These are phyloP conservation scores for Hyalella azteca DNA, from an alignment of 2,888 invertebrate species.

Conservation along the genomic window DNA sequence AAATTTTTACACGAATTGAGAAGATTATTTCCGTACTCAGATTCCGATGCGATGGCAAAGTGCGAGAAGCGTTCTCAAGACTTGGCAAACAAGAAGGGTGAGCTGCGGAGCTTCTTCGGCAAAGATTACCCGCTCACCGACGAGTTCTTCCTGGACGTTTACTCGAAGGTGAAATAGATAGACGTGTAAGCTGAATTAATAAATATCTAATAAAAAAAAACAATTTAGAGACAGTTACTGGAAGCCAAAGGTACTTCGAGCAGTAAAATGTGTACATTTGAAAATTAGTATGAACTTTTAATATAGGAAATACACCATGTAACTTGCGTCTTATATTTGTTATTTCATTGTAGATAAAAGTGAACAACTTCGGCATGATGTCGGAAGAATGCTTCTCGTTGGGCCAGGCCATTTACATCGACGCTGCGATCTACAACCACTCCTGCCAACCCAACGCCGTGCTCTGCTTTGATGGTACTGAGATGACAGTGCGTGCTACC, in stretches of 20 bases:
- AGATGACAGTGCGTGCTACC: background rate
- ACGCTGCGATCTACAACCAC: constrained; percentile 10
- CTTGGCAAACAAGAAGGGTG: background rate
- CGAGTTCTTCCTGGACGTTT: constrained; percentile 6
- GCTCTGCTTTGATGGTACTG: background rate
- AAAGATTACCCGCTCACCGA: background rate
- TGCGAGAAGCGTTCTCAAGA: background rate
- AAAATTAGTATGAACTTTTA: too few species aligned
- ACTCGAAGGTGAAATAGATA: background rate
- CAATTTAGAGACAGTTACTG: too few species aligned
- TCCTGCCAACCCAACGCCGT: background rate
- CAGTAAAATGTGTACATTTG: too few species aligned
- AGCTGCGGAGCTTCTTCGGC: background rate
- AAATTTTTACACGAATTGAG: too few species aligned
- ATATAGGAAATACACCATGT: too few species aligned
- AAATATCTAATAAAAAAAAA: too few species aligned
- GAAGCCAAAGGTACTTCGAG: too few species aligned
- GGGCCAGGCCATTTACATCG: constrained; percentile 8
- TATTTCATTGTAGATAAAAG: background rate
- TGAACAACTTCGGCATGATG: background rate
- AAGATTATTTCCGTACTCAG: too few species aligned
- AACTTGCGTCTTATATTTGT: background rate
- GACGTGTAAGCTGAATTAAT: too few species aligned
- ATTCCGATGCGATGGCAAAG: background rate
- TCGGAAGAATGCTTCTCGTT: background rate